Conservation (phyloP, 1,140 invertebrate genomes). For the Lordiphosa stackelbergi region DNA sequence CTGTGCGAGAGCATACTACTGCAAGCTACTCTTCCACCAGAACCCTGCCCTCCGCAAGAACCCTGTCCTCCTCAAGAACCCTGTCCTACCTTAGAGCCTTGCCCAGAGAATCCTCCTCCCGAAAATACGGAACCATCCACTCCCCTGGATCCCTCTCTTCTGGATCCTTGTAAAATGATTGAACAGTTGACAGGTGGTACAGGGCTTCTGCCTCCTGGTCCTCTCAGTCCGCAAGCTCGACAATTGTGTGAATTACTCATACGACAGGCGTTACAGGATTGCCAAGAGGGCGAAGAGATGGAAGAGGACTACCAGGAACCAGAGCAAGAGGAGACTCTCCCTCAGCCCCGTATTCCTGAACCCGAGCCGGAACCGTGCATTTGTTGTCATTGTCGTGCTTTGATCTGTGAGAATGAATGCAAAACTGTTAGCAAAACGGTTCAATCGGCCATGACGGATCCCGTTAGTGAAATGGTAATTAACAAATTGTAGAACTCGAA, state of each 20-base stretch:
- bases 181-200: background rate
- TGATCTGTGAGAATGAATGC: slow-evolving; percentile 52
- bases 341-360: background rate
- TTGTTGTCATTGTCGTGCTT: slow-evolving; percentile 61
- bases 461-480: slow-evolving; percentile 50
- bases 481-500: too few relatives aligned
- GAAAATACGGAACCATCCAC: too few relatives aligned
- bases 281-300: background rate
- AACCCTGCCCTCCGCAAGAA: too few relatives aligned
- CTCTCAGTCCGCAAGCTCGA: slow-evolving; percentile 16
- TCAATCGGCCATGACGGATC: slow-evolving; percentile 40
- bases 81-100: too few relatives aligned
- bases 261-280: slow-evolving; percentile 25
- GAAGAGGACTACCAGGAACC: background rate
- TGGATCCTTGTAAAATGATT: slow-evolving; percentile 4
- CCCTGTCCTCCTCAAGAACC: too few relatives aligned
- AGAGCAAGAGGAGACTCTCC: background rate
- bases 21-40: background rate
- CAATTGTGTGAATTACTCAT: slow-evolving; percentile 23
- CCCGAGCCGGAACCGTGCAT: slow-evolving; percentile 12
- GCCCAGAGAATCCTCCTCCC: too few relatives aligned
- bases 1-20: slow-evolving; percentile 6
- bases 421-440: slow-evolving; percentile 43
- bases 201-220: background rate
- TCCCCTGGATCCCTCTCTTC: too few relatives aligned